Evolutionary conservation across 2,888 invertebrate genomes (phyloP), one percentile per base, ranked within the genome.

Genomic region (Trachelus iudaicus): DNA sequence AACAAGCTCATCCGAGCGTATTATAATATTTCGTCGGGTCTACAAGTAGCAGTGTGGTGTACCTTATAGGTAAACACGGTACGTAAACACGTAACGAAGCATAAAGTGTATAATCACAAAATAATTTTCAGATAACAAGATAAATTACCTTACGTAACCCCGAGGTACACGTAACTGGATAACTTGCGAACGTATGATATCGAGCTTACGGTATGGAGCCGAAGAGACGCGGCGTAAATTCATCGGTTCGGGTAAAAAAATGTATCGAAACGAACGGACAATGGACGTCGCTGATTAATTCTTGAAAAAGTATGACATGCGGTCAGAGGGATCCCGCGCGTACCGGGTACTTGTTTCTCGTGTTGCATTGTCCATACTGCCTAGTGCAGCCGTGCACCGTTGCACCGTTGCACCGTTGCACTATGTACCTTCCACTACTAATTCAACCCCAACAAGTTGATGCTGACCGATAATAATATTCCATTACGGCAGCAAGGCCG

Each of bases 381-480:
- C 56, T 56, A 9, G 56, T 56, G 80, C 81, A 77, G 78, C 81
- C 77, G 80, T 76, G 77, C n/a, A n/a, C 40, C 73, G 69, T 73
- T 78, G 78, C 76, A 73, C 69, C 77, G 79, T 37, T 15, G 56
- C 81, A 81, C 81, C 83, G 78, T 79, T 80, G 56, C 83, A n/a
- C 81, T 81, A 9, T 31, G 71, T 31, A 33, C 74, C 37, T n/a
- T 74, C 82, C 83, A 83, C 83, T 80, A 83, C 84, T 87, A 88
- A 87, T 88, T 88, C 86, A 87, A 88, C 88, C 85, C 87, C 87
- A 85, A 86, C 87, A 86, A 87, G 86, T 88, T 83, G 89, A 89
- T 90, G 87, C 87, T 86, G 88, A 88, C 87, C 89, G 90, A 91
- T 90, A 90, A 90, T 91, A 90, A 91, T 91, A 91, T 90, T 90